Percentiles rank a stretch among this genome's conserved stretches.
phyloP scores from a whole-genome alignment of 1,140 invertebrate genomes.

The Pissodes strobi region DNA sequence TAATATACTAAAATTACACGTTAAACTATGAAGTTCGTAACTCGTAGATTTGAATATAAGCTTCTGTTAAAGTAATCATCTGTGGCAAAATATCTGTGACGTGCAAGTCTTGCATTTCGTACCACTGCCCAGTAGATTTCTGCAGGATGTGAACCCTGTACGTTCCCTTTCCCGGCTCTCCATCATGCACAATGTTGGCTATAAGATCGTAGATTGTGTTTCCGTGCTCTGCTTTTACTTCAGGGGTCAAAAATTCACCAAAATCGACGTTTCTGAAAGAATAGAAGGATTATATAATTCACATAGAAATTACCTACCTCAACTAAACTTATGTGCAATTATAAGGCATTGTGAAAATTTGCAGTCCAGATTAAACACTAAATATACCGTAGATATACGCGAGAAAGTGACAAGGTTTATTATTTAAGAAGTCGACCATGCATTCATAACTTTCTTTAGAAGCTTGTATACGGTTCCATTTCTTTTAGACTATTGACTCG shows the following conservation, averaged over 20 bases:
- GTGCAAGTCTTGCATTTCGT: constrained; percentile 98
- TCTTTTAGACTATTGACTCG: no score
- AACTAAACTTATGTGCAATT: no score
- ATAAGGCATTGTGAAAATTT: no score
- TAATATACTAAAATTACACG: background rate
- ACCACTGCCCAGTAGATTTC: constrained; percentile 84
- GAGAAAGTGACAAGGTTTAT: no score
- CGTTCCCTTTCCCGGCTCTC: constrained; percentile 90
- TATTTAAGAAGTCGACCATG: no score
- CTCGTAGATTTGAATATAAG: constrained; percentile 91
- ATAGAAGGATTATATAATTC: background rate
- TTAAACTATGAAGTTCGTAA: constrained; percentile 50
- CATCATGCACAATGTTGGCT: constrained; percentile 98
- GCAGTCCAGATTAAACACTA: no score
- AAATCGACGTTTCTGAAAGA: constrained; percentile 91
- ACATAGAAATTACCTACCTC: no score
- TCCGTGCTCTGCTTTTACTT: constrained; percentile 77
- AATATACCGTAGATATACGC: no score
- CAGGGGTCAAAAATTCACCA: constrained; percentile 89
- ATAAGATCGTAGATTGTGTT: constrained; percentile 92
- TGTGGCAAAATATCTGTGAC: constrained; percentile 97
- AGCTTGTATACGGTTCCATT: no score
- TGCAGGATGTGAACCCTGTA: constrained; percentile 96
- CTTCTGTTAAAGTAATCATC: constrained; percentile 99
- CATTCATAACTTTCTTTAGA: no score